phyloP scores from a whole-genome alignment of 2,113 vertebrate species.

The Arizona elegans region DNA sequence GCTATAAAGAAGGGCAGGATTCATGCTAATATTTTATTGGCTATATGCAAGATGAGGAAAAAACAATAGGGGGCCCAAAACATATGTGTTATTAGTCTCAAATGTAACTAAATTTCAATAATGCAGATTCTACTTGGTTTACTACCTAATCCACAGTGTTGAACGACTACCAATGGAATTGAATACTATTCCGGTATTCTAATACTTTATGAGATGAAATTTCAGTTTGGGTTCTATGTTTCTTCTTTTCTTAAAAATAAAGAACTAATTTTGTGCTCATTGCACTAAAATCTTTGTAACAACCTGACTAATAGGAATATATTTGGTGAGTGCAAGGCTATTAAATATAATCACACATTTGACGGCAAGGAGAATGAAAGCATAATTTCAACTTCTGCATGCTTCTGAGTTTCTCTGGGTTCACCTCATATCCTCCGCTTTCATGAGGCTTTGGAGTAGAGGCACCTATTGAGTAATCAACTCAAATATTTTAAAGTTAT shows the following conservation, averaged over 20 bases:
- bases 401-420: rapidly evolving
- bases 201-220: slow-evolving; percentile 57
- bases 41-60: not conserved
- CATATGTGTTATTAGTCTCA: not conserved
- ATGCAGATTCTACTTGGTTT: slow-evolving; percentile 64
- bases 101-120: slow-evolving; percentile 68
- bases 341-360: not conserved
- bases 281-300: not conserved
- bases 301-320: not conserved
- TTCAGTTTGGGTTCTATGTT: slow-evolving; percentile 6
- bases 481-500: not conserved
- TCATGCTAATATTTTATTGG: not conserved
- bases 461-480: not conserved
- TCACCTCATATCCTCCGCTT: not conserved
- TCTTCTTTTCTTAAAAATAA: slow-evolving; percentile 11
- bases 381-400: not conserved
- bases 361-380: not conserved
- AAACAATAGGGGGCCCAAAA: not conserved
- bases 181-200: slow-evolving; percentile 65
- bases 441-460: not conserved
- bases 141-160: slow-evolving; percentile 53
- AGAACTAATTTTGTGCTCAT: not conserved
- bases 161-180: slow-evolving; percentile 65
- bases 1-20: not conserved
- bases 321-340: not conserved